Percentiles rank a stretch among this genome's conserved stretches.
Evolutionary conservation across 2,113 vertebrate genomes (phyloP).

Genomic region (Rhinolophus ferrumequinum): DNA sequence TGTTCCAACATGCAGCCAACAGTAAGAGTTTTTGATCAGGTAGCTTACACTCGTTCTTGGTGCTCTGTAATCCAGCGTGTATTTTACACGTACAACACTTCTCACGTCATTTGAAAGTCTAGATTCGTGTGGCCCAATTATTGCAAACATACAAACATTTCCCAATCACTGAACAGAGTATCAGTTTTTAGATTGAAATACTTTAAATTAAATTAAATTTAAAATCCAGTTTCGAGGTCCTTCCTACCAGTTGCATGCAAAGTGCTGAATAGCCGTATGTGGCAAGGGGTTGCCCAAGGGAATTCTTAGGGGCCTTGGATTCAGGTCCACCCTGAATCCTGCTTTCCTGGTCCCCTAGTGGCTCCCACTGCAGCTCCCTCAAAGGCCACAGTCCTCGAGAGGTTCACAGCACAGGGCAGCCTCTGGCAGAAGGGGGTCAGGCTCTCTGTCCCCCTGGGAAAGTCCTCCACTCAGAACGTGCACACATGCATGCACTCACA

Average conservation of each 20-base stretch:
- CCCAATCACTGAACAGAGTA: too few relatives aligned
- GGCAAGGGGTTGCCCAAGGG: too few relatives aligned
- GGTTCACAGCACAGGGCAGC: accelerated
- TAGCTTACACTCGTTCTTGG: neutral
- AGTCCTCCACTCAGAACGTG: neutral
- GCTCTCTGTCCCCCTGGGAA: constrained; percentile 2
- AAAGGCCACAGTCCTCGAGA: neutral
- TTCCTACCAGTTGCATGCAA: neutral
- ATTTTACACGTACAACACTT: accelerated
- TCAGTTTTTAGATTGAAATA: neutral
- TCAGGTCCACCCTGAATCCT: too few relatives aligned
- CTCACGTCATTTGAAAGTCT: neutral
- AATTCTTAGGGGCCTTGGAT: neutral
- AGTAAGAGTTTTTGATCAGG: neutral
- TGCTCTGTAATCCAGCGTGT: neutral
- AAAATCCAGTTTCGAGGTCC: neutral
- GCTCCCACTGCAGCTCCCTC: neutral
- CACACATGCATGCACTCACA: neutral
- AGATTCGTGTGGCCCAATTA: too few relatives aligned
- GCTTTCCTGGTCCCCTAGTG: too few relatives aligned
- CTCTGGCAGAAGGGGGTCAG: neutral
- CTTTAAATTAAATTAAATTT: neutral
- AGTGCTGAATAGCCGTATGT: accelerated
- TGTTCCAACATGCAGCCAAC: neutral
- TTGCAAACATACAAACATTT: neutral